phyloP scores from a whole-genome alignment of 2,888 invertebrate genomes.

The Timema podura region DNA sequence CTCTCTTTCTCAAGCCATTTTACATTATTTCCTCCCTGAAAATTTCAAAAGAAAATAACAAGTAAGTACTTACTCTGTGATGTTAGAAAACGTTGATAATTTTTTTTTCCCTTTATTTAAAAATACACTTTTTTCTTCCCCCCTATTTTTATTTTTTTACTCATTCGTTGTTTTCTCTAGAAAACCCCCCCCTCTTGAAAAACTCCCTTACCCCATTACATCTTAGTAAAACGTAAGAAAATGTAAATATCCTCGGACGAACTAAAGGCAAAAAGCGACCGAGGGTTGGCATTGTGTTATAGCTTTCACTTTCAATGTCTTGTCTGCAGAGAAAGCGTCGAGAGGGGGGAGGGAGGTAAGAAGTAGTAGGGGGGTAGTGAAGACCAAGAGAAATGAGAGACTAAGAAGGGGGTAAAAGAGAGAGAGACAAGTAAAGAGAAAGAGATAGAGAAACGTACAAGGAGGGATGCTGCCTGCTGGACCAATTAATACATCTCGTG shows the following conservation, averaged over 20 bases:
- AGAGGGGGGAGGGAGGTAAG: not conserved
- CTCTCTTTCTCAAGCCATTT: too few relatives aligned
- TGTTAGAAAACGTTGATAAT: slow-evolving; percentile 9
- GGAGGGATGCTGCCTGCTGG: slow-evolving; percentile 29
- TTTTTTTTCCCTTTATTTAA: slow-evolving; percentile 3
- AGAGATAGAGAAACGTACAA: not conserved
- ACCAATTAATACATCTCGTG: slow-evolving; percentile 33
- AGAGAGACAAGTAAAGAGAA: not conserved
- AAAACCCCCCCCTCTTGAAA: not conserved
- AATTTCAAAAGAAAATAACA: too few relatives aligned
- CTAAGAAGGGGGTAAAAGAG: not conserved
- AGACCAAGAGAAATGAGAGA: not conserved
- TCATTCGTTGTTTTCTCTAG: not conserved
- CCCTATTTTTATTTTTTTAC: slow-evolving; percentile 1
- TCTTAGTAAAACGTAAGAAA: slow-evolving; percentile 13
- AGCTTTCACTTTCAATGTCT: slow-evolving; percentile 16
- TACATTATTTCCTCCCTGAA: too few relatives aligned
- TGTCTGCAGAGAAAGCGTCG: not conserved
- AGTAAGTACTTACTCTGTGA: not conserved
- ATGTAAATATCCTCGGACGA: slow-evolving; percentile 11
- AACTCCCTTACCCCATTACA: not conserved
- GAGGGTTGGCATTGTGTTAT: slow-evolving; percentile 8
- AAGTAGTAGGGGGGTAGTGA: not conserved
- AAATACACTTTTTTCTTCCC: not conserved
- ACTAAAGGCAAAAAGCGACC: too few relatives aligned